A percentile compares a stretch with the other conserved stretches of the same genome.
Evolutionary conservation across 2,888 invertebrate species (phyloP).

Genomic region (Lathronympha strigana): DNA sequence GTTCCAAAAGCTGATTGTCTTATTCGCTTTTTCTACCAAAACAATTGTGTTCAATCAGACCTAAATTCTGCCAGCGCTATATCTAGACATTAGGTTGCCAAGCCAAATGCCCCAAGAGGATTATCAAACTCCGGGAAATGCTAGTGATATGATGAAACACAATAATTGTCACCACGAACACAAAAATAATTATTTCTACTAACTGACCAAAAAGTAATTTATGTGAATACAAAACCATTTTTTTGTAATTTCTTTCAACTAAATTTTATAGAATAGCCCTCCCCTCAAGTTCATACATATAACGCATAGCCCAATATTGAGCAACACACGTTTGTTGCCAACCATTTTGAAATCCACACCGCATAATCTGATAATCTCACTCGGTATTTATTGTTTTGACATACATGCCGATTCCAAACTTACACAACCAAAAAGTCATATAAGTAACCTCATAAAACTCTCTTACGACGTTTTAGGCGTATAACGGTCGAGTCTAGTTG

Average conservation of each 20-base stretch:
- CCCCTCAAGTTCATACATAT: constrained; percentile 1
- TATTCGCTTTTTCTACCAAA: too few species aligned
- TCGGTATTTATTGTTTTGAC: constrained; percentile 32
- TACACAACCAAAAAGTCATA: not conserved
- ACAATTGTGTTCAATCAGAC: too few species aligned
- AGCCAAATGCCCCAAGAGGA: too few species aligned
- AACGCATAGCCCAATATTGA: constrained; percentile 18
- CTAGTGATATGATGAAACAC: too few species aligned
- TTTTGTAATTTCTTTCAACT: not conserved
- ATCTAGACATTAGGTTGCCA: too few species aligned
- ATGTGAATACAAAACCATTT: not conserved
- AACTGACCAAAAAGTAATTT: not conserved
- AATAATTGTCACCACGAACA: too few species aligned
- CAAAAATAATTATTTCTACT: too few species aligned
- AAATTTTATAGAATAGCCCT: constrained; percentile 5
- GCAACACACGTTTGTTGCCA: constrained; percentile 13
- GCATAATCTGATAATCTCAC: constrained; percentile 16
- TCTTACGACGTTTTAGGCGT: not conserved
- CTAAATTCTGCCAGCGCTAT: too few species aligned
- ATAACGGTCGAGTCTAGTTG: not conserved
- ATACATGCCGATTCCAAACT: constrained; percentile 18
- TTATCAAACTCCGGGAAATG: too few species aligned
- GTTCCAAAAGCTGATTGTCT: too few species aligned
- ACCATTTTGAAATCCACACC: constrained; percentile 26
- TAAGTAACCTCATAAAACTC: not conserved